Conservation (phyloP, 2,888 invertebrate species). For the Serripes groenlandicus region DNA sequence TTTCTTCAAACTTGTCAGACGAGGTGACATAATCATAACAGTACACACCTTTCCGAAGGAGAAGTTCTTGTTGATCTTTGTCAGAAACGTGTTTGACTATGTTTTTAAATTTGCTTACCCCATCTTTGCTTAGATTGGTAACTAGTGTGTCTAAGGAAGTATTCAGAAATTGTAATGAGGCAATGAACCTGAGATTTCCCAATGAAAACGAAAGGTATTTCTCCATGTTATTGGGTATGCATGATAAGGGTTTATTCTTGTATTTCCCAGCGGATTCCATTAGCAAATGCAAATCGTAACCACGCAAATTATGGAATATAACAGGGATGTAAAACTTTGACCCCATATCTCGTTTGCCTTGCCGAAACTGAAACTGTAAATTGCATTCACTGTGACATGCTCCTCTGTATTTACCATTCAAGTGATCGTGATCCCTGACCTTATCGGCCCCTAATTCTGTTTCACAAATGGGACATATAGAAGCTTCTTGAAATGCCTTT, state of each 20-base stretch:
- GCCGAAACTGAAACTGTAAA: background rate
- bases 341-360: no score
- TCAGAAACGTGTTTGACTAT: background rate
- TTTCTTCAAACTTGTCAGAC: conserved; percentile 22
- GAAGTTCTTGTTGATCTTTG: background rate
- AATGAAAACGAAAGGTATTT: conserved; percentile 42
- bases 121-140: conserved; percentile 8
- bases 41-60: conserved; percentile 40
- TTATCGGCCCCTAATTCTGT: background rate
- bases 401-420: conserved; percentile 8
- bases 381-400: conserved; percentile 10
- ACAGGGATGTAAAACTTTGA: conserved; percentile 30
- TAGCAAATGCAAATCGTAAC: conserved; percentile 42
- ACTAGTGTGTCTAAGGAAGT: conserved; percentile 41
- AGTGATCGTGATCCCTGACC: conserved; percentile 11
- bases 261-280: conserved; percentile 17
- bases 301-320: conserved; percentile 27
- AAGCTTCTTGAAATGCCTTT: background rate
- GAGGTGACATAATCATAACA: conserved; percentile 33
- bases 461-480: conserved; percentile 4
- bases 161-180: conserved; percentile 39
- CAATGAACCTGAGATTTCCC: conserved; percentile 39
- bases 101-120: background rate
- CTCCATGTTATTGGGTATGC: conserved; percentile 33
- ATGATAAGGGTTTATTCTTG: background rate